A percentile compares a stretch with the other conserved stretches of the same genome.
phyloP scores from a whole-genome alignment of 2,113 vertebrate species.

The Sylvilagus bachmani region DNA sequence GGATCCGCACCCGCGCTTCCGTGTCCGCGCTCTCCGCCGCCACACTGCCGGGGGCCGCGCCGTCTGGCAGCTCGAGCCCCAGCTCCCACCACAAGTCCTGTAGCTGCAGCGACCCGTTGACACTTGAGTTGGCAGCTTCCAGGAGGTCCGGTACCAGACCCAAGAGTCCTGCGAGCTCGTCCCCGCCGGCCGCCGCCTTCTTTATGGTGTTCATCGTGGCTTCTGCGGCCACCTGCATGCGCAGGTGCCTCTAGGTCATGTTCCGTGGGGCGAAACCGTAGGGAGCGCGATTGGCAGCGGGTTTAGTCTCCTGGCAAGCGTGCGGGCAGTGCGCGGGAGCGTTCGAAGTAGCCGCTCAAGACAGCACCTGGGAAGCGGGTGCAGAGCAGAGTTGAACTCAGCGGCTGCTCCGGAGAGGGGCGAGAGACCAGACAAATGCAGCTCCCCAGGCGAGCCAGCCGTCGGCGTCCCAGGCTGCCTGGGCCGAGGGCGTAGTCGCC shows the following conservation, averaged over 20 bases:
- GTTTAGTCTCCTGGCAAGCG: background rate
- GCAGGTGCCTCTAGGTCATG: constrained; percentile 9
- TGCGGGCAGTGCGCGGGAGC: background rate
- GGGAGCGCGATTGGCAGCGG: rapidly evolving
- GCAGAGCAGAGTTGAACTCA: background rate
- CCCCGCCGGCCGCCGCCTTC: background rate
- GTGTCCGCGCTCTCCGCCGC: background rate
- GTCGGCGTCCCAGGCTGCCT: background rate
- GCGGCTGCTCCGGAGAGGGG: background rate
- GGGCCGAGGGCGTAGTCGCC: background rate
- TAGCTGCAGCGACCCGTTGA: constrained; percentile 65
- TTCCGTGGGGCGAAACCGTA: background rate
- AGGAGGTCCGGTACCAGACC: constrained; percentile 31
- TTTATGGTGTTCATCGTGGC: background rate
- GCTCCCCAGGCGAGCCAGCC: no score
- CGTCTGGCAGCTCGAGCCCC: constrained; percentile 66
- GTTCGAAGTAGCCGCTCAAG: background rate
- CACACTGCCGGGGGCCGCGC: background rate
- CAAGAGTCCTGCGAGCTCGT: background rate
- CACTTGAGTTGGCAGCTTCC: constrained; percentile 61
- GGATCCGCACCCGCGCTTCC: constrained; percentile 86
- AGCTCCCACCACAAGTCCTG: constrained; percentile 64
- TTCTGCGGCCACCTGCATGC: background rate
- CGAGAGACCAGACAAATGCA: background rate
- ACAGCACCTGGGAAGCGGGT: background rate